These are phyloP conservation scores for Spea multiplicata DNA, from an alignment of 2,113 vertebrate species.

Conservation along the genomic window DNA sequence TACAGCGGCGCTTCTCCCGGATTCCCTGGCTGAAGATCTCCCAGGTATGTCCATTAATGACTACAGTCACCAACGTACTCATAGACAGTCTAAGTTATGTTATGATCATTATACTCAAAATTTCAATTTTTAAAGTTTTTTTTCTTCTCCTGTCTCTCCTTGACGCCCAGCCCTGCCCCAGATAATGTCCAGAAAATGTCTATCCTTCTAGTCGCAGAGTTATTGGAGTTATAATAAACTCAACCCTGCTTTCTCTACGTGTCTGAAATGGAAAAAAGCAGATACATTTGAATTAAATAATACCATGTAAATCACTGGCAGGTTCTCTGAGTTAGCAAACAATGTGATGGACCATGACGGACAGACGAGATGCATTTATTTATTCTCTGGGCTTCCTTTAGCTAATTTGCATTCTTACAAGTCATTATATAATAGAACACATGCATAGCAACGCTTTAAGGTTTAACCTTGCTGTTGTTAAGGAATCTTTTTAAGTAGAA, in stretches of 20 bases:
- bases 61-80: too few relatives aligned
- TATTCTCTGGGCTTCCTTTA: neutral
- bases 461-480: too few relatives aligned
- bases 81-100: too few relatives aligned
- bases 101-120: too few relatives aligned
- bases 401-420: too few relatives aligned
- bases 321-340: conserved; percentile 22
- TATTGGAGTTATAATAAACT: conserved; percentile 5
- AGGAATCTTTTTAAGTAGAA: too few relatives aligned
- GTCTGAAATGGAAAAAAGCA: conserved; percentile 36
- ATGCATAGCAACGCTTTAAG: too few relatives aligned
- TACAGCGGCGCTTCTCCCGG: too few relatives aligned
- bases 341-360: conserved; percentile 10
- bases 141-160: neutral
- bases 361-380: neutral
- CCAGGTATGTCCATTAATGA: too few relatives aligned
- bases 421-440: too few relatives aligned
- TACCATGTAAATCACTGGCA: conserved; percentile 22
- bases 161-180: neutral
- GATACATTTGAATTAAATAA: conserved; percentile 31
- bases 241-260: conserved; percentile 23
- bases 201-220: neutral
- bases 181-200: neutral
- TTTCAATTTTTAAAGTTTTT: too few relatives aligned
- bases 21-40: too few relatives aligned